phyloP scores from a whole-genome alignment of 2,888 invertebrate genomes.

The Trileptium ribeirensis region DNA sequence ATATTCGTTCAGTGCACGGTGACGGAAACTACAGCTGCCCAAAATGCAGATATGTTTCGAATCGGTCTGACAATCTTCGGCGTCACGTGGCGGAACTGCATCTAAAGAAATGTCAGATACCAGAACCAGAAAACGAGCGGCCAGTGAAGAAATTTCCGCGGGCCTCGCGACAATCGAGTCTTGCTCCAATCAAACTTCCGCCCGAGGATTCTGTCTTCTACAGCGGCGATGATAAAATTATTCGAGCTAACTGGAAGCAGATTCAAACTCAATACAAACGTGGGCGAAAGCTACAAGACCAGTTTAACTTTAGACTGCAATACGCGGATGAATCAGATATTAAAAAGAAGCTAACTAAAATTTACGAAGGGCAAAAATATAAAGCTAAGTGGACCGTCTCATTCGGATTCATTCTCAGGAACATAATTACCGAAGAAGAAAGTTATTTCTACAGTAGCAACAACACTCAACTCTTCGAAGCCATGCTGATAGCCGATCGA shows the following conservation, averaged over 20 bases:
- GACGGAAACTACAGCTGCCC: no score
- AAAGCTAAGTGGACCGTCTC: background rate
- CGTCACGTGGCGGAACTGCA: no score
- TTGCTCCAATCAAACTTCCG: no score
- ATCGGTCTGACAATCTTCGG: no score
- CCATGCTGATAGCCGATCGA: background rate
- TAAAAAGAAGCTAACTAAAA: background rate
- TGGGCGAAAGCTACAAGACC: background rate
- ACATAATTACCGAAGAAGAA: background rate
- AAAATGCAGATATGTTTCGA: no score
- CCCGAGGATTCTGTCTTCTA: no score
- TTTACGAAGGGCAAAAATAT: background rate
- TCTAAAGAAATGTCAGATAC: no score
- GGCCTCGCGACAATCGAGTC: no score
- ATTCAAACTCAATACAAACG: background rate
- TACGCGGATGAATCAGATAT: background rate
- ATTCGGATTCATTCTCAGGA: background rate
- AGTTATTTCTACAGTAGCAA: background rate
- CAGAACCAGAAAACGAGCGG: no score
- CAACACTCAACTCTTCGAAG: background rate
- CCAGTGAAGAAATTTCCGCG: no score
- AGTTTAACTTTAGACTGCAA: background rate
- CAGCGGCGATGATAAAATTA: no score
- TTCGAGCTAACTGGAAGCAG: background rate
- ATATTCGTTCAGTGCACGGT: no score